A percentile compares a stretch with the other conserved stretches of the same genome.
Evolutionary conservation across 64 coral and sea anemone species (phyloP).

Genomic region (Pachyseris speciosa): DNA sequence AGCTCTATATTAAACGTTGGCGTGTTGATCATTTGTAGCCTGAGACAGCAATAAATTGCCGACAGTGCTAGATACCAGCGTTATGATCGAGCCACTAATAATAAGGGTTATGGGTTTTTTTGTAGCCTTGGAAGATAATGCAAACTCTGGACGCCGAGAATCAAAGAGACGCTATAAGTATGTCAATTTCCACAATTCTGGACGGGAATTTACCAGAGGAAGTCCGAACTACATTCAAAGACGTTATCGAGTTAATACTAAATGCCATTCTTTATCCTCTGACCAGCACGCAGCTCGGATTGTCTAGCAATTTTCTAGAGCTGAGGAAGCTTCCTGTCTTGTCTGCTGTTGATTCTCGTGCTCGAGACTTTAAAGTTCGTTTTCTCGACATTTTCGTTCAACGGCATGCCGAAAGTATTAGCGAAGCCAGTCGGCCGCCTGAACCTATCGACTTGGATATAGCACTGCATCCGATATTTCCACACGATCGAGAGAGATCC

Average conservation of each 20-base stretch:
- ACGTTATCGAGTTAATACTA: neutral
- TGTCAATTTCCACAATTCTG: neutral
- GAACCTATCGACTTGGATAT: too few species aligned
- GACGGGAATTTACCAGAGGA: neutral
- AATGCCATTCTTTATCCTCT: constrained; percentile 4
- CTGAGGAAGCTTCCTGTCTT: neutral
- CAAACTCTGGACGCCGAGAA: neutral
- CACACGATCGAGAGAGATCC: neutral
- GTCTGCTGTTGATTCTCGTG: neutral
- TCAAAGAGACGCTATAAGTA: neutral
- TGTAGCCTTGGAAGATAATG: neutral
- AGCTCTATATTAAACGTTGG: too few species aligned
- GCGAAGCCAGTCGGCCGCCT: neutral
- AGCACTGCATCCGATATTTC: too few species aligned
- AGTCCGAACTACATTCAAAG: neutral
- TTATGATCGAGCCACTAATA: too few species aligned
- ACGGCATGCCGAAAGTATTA: neutral
- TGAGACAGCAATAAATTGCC: too few species aligned
- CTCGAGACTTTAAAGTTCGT: neutral
- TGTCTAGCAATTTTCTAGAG: neutral
- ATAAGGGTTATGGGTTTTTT: neutral
- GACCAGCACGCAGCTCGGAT: neutral
- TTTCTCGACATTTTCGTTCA: neutral
- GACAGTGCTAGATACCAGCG: too few species aligned
- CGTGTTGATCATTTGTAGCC: too few species aligned